Percentiles rank a stretch among this genome's conserved stretches.
phyloP scores from a whole-genome alignment of 2,888 invertebrate genomes.

The Cephus rjabovi region DNA sequence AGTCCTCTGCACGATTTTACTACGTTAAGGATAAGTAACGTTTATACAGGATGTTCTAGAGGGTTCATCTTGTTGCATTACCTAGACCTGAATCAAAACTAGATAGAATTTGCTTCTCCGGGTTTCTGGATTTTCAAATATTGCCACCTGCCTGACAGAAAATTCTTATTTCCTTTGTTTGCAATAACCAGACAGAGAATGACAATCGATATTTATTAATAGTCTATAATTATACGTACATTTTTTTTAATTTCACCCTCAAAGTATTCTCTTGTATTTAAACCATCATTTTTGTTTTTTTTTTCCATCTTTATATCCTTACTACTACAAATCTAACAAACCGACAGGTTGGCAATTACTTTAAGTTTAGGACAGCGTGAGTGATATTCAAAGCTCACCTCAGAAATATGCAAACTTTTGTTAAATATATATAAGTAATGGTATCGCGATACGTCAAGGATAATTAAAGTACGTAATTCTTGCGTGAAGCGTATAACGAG shows the following conservation, averaged over 20 bases:
- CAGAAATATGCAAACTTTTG: background rate
- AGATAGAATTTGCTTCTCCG: background rate
- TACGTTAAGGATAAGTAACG: slow-evolving; percentile 35
- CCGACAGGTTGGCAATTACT: background rate
- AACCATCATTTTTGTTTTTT: background rate
- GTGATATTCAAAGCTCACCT: background rate
- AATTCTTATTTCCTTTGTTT: background rate
- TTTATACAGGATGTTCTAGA: background rate
- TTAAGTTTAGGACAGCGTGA: background rate
- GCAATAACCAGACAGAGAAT: background rate
- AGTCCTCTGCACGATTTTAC: slow-evolving; percentile 53
- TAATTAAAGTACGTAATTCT: background rate
- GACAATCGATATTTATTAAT: background rate
- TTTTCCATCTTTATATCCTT: background rate
- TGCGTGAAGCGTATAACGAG: background rate
- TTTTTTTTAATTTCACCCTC: background rate
- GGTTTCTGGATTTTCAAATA: background rate
- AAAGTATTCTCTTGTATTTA: background rate
- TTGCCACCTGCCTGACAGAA: background rate
- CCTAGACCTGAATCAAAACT: background rate
- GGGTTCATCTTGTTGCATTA: background rate
- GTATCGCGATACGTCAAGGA: background rate
- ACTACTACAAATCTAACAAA: background rate
- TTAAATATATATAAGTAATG: background rate
- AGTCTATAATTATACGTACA: background rate